A percentile compares a stretch with the other conserved stretches of the same genome.
Conservation (phyloP, 2,888 invertebrate species). For the Hyles lineata region DNA sequence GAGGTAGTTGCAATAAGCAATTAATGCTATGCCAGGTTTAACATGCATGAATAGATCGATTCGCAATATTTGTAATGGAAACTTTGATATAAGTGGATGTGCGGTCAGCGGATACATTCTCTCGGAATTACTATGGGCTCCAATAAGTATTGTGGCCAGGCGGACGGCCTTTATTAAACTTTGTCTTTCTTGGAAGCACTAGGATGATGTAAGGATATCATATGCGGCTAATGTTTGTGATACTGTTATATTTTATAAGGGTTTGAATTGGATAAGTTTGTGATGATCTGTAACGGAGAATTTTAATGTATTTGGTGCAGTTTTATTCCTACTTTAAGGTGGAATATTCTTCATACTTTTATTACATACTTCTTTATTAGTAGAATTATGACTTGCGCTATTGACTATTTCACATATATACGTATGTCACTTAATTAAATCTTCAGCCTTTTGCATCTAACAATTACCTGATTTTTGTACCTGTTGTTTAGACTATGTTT, state of each 20-base stretch:
- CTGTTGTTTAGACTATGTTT: too few species aligned
- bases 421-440: too few species aligned
- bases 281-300: too few species aligned
- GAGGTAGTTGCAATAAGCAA: slow-evolving; percentile 46
- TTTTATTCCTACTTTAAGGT: too few species aligned
- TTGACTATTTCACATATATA: too few species aligned
- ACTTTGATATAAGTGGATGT: slow-evolving; percentile 44
- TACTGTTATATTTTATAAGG: not conserved
- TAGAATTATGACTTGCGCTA: too few species aligned
- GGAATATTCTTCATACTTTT: too few species aligned
- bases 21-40: slow-evolving; percentile 51
- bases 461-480: too few species aligned
- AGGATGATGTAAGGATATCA: not conserved
- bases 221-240: not conserved
- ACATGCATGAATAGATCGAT: slow-evolving; percentile 51
- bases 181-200: slow-evolving; percentile 22
- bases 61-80: slow-evolving; percentile 50
- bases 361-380: too few species aligned
- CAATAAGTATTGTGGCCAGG: slow-evolving; percentile 29
- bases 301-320: too few species aligned
- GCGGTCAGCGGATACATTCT: slow-evolving; percentile 33
- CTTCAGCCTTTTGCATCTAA: too few species aligned
- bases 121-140: slow-evolving; percentile 27
- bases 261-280: not conserved
- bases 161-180: slow-evolving; percentile 4